A percentile compares a stretch with the other conserved stretches of the same genome.
phyloP scores from a whole-genome alignment of 2,113 vertebrate genomes.

The Mixornis gularis region DNA sequence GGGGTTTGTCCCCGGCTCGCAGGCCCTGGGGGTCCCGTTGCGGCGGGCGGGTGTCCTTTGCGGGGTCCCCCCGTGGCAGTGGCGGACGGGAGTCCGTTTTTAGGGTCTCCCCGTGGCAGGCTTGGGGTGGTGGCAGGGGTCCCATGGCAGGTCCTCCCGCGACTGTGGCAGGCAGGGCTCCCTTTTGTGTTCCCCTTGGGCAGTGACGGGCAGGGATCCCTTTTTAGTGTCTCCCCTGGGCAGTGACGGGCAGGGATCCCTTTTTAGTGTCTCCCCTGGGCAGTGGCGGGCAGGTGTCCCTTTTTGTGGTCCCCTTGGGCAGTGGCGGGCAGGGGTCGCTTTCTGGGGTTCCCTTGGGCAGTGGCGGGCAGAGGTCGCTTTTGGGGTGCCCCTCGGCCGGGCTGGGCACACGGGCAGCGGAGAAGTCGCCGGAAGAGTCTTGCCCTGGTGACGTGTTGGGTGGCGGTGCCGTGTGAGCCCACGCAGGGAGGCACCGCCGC shows the following conservation, averaged over 20 bases:
- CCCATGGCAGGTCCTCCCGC: neutral
- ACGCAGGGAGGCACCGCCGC: neutral
- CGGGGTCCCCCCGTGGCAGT: neutral
- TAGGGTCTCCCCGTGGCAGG: neutral
- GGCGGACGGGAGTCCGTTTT: neutral
- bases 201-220: too few species aligned
- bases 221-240: too few species aligned
- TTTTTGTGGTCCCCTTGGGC: neutral
- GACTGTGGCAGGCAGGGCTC: neutral
- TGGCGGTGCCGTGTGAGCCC: neutral
- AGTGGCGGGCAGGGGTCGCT: neutral
- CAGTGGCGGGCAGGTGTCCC: too few species aligned
- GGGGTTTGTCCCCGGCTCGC: neutral
- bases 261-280: too few species aligned
- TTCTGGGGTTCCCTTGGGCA: neutral
- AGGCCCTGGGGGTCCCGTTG: neutral
- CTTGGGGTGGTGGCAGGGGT: neutral
- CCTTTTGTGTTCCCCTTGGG: neutral
- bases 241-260: too few species aligned
- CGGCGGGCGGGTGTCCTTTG: neutral
- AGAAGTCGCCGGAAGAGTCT: neutral
- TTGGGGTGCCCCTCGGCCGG: neutral
- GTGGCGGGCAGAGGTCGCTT: too few species aligned
- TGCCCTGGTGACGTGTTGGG: neutral
- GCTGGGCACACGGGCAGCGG: neutral